These are phyloP conservation scores for Okapia johnstoni DNA, from an alignment of 2,113 vertebrate species.

Conservation along the genomic window DNA sequence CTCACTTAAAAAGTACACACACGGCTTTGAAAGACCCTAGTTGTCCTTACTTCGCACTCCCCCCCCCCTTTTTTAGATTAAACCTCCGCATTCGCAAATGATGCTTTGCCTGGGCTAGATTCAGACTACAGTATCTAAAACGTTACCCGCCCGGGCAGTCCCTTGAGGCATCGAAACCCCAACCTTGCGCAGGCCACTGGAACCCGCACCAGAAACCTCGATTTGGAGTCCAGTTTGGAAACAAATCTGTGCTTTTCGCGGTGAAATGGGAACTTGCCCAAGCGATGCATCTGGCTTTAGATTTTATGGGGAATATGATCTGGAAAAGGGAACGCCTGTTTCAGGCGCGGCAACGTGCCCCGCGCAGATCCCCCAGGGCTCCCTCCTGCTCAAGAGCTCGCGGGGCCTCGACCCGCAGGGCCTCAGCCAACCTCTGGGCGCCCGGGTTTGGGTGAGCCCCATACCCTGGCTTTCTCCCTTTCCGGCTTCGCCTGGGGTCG, in stretches of 20 bases:
- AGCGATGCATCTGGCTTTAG: conserved; percentile 66
- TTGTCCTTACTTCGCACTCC: neutral
- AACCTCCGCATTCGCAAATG: neutral
- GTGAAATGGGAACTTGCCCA: conserved; percentile 66
- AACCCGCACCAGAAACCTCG: conserved; percentile 4
- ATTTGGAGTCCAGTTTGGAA: conserved; percentile 53
- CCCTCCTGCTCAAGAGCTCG: conserved; percentile 4
- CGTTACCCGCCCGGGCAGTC: neutral
- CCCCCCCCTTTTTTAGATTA: neutral
- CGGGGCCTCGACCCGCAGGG: conserved; percentile 30
- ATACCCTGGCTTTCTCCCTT: neutral
- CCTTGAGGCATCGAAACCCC: conserved; percentile 21
- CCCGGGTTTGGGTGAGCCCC: neutral
- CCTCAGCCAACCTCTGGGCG: conserved; percentile 51
- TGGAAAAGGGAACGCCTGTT: conserved; percentile 64
- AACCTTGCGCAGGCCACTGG: neutral
- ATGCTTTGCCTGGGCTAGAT: neutral
- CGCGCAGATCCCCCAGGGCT: neutral
- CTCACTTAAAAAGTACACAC: neutral
- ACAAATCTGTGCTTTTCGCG: conserved; percentile 43
- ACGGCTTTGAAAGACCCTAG: neutral
- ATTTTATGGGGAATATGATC: conserved; percentile 67
- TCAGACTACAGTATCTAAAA: neutral
- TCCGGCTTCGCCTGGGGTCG: conserved; percentile 37
- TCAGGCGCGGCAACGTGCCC: conserved; percentile 15